These are phyloP conservation scores for Myioborus melanocephalus DNA, from an alignment of 2,797 vertebrate genomes.

Conservation along the genomic window DNA sequence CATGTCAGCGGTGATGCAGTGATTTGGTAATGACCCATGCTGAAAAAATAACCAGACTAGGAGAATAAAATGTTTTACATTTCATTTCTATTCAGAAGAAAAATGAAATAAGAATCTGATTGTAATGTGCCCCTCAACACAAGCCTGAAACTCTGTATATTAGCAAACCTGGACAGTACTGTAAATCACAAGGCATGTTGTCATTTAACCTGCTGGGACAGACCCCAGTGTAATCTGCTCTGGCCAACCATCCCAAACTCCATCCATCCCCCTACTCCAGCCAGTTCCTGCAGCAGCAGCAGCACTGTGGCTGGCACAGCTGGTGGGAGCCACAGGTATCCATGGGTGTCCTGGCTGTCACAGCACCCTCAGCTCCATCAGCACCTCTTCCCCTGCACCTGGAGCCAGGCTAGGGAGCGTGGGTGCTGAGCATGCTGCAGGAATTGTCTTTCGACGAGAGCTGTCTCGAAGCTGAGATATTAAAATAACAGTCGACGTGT, in stretches of 20 bases:
- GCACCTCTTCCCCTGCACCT: background rate
- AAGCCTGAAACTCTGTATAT: background rate
- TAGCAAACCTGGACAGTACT: background rate
- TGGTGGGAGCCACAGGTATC: background rate
- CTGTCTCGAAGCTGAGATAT: background rate
- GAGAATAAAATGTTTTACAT: background rate
- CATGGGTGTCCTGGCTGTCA: accelerated
- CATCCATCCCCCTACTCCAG: background rate
- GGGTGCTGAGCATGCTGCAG: background rate
- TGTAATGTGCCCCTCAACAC: background rate
- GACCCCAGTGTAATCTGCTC: background rate
- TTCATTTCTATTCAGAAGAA: background rate
- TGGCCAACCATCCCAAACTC: background rate
- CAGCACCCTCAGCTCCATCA: background rate
- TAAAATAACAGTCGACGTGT: slow-evolving; percentile 3
- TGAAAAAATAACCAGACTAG: background rate
- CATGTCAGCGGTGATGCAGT: background rate
- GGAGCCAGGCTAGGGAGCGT: background rate
- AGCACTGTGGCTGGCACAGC: accelerated
- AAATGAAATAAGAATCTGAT: background rate
- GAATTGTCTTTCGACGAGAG: background rate
- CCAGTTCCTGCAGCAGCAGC: accelerated
- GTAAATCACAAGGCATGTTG: background rate
- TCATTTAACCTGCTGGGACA: background rate
- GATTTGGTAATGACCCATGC: background rate